Evolutionary conservation across 1,140 invertebrate genomes (phyloP), one percentile per base, ranked within the genome.

Genomic region (Harpegnathos saltator): DNA sequence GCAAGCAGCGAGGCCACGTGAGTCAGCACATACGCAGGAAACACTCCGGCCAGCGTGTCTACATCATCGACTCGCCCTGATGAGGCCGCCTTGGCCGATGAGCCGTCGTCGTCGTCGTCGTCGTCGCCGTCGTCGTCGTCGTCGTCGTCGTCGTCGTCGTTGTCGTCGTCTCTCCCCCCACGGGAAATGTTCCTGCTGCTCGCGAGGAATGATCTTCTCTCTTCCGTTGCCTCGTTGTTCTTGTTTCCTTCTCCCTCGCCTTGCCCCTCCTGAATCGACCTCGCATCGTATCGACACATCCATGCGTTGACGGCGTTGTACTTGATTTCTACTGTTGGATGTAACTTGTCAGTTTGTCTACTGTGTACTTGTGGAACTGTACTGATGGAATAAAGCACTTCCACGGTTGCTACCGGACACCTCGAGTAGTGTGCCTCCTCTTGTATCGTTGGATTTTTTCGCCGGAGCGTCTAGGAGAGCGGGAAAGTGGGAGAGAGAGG

Each of bases 1-100:
- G 95, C 71, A 95, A 95, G 88, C 95, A 95, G 73, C 95, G 95
- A 90, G 94, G 95, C 63, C 95, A 95, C 89, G 93, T 95, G 69
- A 94, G 94, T 78, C 91, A 95, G 83, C 95, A 95, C 77, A 95
- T 95, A 68, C 86, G 89, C 62, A 90, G 90, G 26, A 91, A 88
- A 12, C 93, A 94, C 48, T 74, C 85, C 17, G 90, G 93, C 86
- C 93, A 90, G 90, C 92, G 80, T 86, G 93, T 92, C 90, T 94
- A 94, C 88, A 92, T 94, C 88, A 93, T 95, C 92, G 94, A 90
- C 1, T 83, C 83, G 48, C 78, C 84, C 15, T 89, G 86, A 81
- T 87, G 14, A 54, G n/a, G 56, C 15, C 4, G 56, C 5, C 5
- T 33, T 5, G 5, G 56, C n/a, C n/a, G n/a, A n/a, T n/a, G n/a